Evolutionary conservation across 2,113 vertebrate genomes (phyloP).

Genomic region (Phyllopteryx taeniolatus): DNA sequence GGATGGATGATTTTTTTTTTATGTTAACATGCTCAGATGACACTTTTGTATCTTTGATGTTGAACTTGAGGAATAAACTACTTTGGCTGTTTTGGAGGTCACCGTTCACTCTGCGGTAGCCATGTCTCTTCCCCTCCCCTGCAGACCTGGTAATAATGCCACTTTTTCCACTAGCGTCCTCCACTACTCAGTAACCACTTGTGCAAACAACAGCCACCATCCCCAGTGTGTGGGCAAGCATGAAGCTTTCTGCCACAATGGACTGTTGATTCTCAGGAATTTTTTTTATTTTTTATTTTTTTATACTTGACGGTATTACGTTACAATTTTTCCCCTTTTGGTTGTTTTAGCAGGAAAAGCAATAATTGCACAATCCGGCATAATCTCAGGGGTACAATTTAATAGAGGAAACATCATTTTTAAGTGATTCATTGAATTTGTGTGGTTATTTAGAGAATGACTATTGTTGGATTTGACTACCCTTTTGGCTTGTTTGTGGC

Average conservation of each 20-base stretch:
- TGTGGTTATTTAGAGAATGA: background rate
- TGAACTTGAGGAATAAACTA: conserved; percentile 23
- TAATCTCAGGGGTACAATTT: background rate
- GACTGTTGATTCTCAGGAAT: conserved; percentile 23
- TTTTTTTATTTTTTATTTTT: background rate
- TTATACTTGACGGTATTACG: background rate
- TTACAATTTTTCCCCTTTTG: conserved; percentile 1
- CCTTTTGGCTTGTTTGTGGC: background rate
- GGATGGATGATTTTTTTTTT: background rate
- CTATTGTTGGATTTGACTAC: background rate
- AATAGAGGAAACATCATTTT: background rate
- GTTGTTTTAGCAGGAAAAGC: conserved; percentile 8
- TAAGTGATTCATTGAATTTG: background rate
- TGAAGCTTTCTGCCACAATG: background rate
- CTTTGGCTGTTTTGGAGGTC: conserved; percentile 32
- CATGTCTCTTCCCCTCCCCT: conserved; percentile 4
- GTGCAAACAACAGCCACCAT: conserved; percentile 54
- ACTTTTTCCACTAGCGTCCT: conserved; percentile 15
- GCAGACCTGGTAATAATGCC: conserved; percentile 12
- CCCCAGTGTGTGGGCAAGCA: background rate
- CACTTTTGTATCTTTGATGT: conserved; percentile 8
- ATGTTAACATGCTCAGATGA: background rate
- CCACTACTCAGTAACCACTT: conserved; percentile 65
- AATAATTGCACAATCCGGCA: background rate
- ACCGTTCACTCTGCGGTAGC: conserved; percentile 26